Evolutionary conservation across 2,113 vertebrate species (phyloP).

Genomic region (Festucalex cinctus): DNA sequence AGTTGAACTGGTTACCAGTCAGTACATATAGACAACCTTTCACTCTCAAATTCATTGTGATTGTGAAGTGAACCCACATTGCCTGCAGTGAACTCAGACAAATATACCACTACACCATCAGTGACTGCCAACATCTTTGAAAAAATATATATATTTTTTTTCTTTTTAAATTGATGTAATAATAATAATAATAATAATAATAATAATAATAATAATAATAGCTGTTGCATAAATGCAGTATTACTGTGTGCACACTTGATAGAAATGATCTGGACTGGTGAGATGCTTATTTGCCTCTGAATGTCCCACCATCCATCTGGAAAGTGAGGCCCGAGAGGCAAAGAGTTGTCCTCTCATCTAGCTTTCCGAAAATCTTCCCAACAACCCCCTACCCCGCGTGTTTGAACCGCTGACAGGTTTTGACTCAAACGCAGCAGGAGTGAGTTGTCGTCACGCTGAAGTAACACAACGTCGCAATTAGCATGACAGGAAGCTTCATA

Average conservation of each 20-base stretch:
- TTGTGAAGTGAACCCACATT: too few relatives aligned
- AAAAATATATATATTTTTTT: too few relatives aligned
- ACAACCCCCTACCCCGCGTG: background rate
- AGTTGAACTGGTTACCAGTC: too few relatives aligned
- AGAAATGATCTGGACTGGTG: constrained; percentile 39
- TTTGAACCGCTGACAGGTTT: constrained; percentile 7
- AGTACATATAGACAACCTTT: too few relatives aligned
- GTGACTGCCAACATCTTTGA: too few relatives aligned
- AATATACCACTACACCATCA: too few relatives aligned
- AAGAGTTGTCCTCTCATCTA: constrained; percentile 1
- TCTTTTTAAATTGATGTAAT: too few relatives aligned
- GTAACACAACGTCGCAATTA: constrained; percentile 44
- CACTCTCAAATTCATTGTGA: too few relatives aligned
- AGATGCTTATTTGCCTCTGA: constrained; percentile 37
- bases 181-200: too few relatives aligned
- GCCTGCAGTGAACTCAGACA: too few relatives aligned
- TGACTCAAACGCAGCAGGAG: constrained; percentile 15
- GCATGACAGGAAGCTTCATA: constrained; percentile 37
- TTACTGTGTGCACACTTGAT: constrained; percentile 4
- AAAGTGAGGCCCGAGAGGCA: constrained; percentile 38
- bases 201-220: too few relatives aligned
- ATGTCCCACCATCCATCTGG: constrained; percentile 28
- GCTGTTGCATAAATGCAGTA: too few relatives aligned
- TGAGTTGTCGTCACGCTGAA: constrained; percentile 23
- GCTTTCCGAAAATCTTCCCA: constrained; percentile 9